Evolutionary conservation across 2,888 invertebrate species (phyloP), one percentile per base, ranked within the genome.

Genomic region (Apocheima hispidaria): DNA sequence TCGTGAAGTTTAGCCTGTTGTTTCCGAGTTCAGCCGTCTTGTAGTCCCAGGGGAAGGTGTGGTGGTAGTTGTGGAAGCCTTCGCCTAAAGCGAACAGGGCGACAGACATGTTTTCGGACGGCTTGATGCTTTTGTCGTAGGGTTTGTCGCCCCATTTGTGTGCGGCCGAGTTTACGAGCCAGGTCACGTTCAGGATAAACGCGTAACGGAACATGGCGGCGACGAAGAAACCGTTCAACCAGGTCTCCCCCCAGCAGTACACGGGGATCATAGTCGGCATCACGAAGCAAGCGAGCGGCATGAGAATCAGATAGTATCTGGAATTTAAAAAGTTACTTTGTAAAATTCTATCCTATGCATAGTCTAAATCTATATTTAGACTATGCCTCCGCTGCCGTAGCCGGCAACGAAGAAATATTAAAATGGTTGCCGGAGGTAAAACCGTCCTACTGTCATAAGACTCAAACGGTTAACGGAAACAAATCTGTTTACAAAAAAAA

Each of bases 41-140:
- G 93, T 97, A 97, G 79, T 97, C 97, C 95, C 96, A 96, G 5
- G 97, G 97, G 93, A 97, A 97, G 0, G 94, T 93, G 88, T 97
- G 97, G 79, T 97, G 97, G 84, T 97, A 97, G 84, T 97, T 97
- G 86, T 97, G 97, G 95, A 96, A 97, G 0, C 97, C 97, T 82
- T 96, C 96, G 0, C 96, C 96, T 53, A 96, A 84, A 0, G 96
- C 95, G 69, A 95, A 88, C 0, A 96, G 66, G 0, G 96, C 92
- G 0, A 97, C 96, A 0, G 93, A 87, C 26, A 93, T 83, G 78
- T 96, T 97, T 80, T 97, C 95, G 0, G 95, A 87, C 0, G 97
- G 96, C 77, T 95, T 95, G 77, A 97, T 95, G 87, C 66, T 79
- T 93, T 93, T 95, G 85, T 98, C 96, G 79, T 96, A 96, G 14